Base-by-base conservation (phyloP, 2,113 vertebrate genomes). In the Sula dactylatra region DNA sequence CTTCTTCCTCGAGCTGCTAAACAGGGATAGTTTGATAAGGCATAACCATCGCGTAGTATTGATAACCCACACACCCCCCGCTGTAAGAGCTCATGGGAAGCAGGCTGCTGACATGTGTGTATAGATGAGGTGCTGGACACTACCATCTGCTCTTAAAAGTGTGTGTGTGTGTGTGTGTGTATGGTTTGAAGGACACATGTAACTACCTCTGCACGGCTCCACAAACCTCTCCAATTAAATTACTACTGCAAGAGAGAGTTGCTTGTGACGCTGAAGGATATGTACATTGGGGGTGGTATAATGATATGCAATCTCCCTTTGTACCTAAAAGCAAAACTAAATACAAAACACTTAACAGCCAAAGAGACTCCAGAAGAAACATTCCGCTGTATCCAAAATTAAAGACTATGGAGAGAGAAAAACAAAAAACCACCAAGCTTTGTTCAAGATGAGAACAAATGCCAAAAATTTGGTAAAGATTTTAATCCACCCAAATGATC, bases 401-500 rank as follows among this genome's bases (percentile, higher is more conserved):
- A 87, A 80, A 93, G 62, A n/a, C 50, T 61, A 5, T 3, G 25
- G 36, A 58, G 40, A 38, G 27, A 71, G 36, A 47, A 66, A 84
- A 82, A 70, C 2, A 88, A 55, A 50, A 88, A 85, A 34, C 5
- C 76, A 77, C 64, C 36, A 70, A 70, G 34, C 85, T 93, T 90
- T 94, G 65, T 66, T 95, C 59, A 81, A 95, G 73, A 74, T 1
- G 16, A 76, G 72, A 92, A 67, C 18, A 76, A 95, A 93, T 54
- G 73, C 86, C 86, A 92, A 85, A 84, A 79, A 64, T 80, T 69
- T 76, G 65, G 73, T 61, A 54, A 88, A 88, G 76, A 94, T 82
- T 84, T 96, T 94, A 95, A 95, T 90, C 77, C 47, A 88, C 66
- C n/a, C 24, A 38, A 97, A 95, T 47, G 78, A 94, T 93, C 71